Evolutionary conservation across 64 coral and sea anemone species (phyloP), one percentile per base, ranked within the genome.

Genomic region (Anthopleura sola): DNA sequence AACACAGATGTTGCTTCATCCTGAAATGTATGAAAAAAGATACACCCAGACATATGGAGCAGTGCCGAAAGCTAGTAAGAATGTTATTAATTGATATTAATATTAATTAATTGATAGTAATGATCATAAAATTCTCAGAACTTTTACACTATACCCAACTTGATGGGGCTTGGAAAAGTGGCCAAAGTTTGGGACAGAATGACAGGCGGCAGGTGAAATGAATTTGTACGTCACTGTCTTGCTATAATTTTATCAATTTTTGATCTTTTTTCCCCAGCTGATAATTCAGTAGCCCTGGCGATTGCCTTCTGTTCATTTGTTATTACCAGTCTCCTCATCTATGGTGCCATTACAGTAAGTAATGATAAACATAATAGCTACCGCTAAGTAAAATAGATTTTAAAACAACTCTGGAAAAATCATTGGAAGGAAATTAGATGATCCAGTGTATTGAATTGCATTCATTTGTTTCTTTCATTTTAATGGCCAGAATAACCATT

Each of bases 341-440:
- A 99, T 92, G 97, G 97, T 75, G 90, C 97, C 7, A 99, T 99
- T 49, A 94, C 93, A 23, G 97, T 99, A 90, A 87, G 94, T 88
- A 60, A 19, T 34, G n/a, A 2, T 62, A 9, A 26, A 19, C 6
- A 48, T 21, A 16, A 58, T 58, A 12, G 55, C 3, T 19, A 19
- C 3, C 15, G 55, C 17, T n/a, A n/a, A n/a, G n/a, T n/a, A n/a
- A n/a, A n/a, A 19, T 21, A 58, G 15, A 19, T 9, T 58, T 7
- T 58, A 58, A 58, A 19, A 21, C 55, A 19, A 19, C 15, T 58
- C 20, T 58, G 46, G 11, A 48, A 48, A 48, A 48, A 11, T 48
- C 46, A 48, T 48, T 48, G 46, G 4, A 48, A 48, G 46, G 11
- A 48, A 48, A 48, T 48, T 5, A 48, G 46, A 48, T 48, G 46